These are phyloP conservation scores for Drosophila affinis DNA, from an alignment of 2,888 invertebrate genomes.

Conservation along the genomic window DNA sequence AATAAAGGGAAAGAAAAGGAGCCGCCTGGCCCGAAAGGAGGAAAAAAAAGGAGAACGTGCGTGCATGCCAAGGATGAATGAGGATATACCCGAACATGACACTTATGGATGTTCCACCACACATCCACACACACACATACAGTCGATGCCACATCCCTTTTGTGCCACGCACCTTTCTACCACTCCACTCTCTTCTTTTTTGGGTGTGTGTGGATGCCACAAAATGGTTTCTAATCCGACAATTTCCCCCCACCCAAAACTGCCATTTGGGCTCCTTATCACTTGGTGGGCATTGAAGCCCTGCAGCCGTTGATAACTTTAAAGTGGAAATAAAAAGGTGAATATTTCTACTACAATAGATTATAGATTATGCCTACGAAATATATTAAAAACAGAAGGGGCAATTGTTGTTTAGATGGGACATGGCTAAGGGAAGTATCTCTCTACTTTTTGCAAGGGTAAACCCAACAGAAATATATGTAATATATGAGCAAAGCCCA, in stretches of 20 bases:
- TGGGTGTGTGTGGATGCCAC: slow-evolving; percentile 25
- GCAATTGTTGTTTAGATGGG: neutral
- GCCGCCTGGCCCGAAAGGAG: slow-evolving; percentile 36
- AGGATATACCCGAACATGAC: slow-evolving; percentile 80
- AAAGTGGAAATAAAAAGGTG: slow-evolving; percentile 46
- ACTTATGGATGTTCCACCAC: slow-evolving; percentile 77
- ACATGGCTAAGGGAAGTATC: neutral
- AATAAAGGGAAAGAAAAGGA: slow-evolving; percentile 44
- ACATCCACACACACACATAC: slow-evolving; percentile 30
- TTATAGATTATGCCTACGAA: neutral
- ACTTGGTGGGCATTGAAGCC: slow-evolving; percentile 47
- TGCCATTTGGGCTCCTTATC: slow-evolving; percentile 67
- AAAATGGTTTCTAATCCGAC: slow-evolving; percentile 69
- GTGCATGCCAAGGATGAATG: slow-evolving; percentile 80
- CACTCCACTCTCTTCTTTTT: slow-evolving; percentile 6
- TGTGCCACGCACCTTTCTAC: slow-evolving; percentile 33
- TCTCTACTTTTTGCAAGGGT: neutral
- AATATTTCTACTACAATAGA: neutral
- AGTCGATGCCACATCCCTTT: slow-evolving; percentile 21
- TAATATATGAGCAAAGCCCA: too few species aligned
- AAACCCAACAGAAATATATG: too few species aligned
- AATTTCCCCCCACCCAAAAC: slow-evolving; percentile 61
- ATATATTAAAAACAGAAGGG: neutral
- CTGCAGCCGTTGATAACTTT: slow-evolving; percentile 59
- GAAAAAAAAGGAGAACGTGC: slow-evolving; percentile 80